Evolutionary conservation across 2,888 invertebrate species (phyloP).

Genomic region (Brachycybe producta): DNA sequence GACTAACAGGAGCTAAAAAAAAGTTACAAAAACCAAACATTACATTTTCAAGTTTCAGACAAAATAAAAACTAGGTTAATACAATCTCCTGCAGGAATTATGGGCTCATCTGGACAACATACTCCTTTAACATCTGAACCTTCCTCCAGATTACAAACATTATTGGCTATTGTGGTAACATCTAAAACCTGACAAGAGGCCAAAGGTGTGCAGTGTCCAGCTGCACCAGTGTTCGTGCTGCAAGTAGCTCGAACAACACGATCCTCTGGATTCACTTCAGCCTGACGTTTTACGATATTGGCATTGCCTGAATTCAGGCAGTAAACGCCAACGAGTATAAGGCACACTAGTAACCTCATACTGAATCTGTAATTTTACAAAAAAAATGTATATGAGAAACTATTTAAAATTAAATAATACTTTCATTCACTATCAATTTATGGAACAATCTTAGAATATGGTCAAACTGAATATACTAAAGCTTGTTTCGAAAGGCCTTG

Average conservation of each 20-base stretch:
- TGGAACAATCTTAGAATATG: too few relatives aligned
- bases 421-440: too few relatives aligned
- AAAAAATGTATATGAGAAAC: too few relatives aligned
- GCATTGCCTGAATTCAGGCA: too few relatives aligned
- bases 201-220: conserved; percentile 6
- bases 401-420: too few relatives aligned
- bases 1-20: not conserved
- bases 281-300: too few relatives aligned
- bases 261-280: too few relatives aligned
- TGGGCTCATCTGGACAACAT: conserved; percentile 11
- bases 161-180: not conserved
- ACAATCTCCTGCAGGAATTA: not conserved
- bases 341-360: too few relatives aligned
- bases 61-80: not conserved
- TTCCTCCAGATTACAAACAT: conserved; percentile 3
- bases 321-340: too few relatives aligned
- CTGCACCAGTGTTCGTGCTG: conserved; percentile 8
- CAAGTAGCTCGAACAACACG: conserved; percentile 6
- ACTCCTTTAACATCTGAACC: conserved; percentile 11
- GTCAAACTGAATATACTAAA: too few relatives aligned
- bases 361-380: too few relatives aligned
- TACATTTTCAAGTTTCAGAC: not conserved
- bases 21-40: not conserved
- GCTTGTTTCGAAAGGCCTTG: too few relatives aligned
- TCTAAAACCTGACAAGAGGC: not conserved